These are phyloP conservation scores for Neomonachus schauinslandi DNA, from an alignment of 2,113 vertebrate species.

Conservation along the genomic window DNA sequence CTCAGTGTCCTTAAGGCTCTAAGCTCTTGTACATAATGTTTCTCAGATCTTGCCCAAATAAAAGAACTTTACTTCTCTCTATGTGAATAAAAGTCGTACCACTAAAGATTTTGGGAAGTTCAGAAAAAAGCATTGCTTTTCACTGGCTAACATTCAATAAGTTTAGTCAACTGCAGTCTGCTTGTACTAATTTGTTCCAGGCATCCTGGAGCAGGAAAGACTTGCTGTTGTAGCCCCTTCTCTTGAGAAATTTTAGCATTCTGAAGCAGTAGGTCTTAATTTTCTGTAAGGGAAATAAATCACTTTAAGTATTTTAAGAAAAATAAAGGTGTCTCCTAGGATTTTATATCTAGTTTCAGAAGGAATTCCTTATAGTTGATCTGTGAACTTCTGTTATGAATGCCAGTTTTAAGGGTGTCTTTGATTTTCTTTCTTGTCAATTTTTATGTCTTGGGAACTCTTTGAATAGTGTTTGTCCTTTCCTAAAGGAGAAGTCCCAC, in stretches of 20 bases:
- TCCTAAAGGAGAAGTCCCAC: constrained; percentile 46
- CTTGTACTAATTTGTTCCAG: constrained; percentile 20
- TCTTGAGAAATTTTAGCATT: constrained; percentile 27
- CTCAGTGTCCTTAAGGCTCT: not conserved
- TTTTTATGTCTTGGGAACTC: not conserved
- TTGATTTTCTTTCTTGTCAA: constrained; percentile 35
- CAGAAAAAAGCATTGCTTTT: not conserved
- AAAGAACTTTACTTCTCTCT: constrained; percentile 25
- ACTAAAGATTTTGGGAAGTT: not conserved
- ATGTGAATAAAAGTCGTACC: constrained; percentile 43
- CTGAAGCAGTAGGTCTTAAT: not conserved
- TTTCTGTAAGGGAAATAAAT: constrained; percentile 28
- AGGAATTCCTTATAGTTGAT: constrained; percentile 2
- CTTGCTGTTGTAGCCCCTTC: not conserved
- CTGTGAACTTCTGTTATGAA: constrained; percentile 18
- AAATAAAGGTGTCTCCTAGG: not conserved
- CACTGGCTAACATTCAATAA: not conserved
- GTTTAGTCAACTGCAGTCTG: not conserved
- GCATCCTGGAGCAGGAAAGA: not conserved
- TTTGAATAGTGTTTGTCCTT: constrained; percentile 41
- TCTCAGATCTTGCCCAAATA: not conserved
- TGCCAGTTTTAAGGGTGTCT: not conserved
- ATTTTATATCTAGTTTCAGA: constrained; percentile 29
- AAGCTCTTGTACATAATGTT: constrained; percentile 31
- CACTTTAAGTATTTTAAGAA: not conserved